A percentile compares a stretch with the other conserved stretches of the same genome.
These are phyloP conservation scores for Ochropacha duplaris DNA, from an alignment of 2,888 invertebrate genomes.

Conservation along the genomic window DNA sequence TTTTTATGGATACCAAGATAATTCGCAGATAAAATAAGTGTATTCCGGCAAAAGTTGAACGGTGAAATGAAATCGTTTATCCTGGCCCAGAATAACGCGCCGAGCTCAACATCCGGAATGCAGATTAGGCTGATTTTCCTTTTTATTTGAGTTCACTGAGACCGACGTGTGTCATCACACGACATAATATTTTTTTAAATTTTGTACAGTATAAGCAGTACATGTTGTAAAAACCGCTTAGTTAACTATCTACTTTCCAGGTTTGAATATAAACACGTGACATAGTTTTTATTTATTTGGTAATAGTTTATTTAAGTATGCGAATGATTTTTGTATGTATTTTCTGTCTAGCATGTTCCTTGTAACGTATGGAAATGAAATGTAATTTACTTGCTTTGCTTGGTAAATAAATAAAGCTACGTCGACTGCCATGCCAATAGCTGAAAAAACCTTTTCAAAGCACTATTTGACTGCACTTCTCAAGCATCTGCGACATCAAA, in stretches of 20 bases:
- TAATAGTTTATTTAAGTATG: too few species aligned
- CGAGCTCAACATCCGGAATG: conserved; percentile 41
- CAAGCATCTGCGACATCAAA: conserved; percentile 7
- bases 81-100: conserved; percentile 48
- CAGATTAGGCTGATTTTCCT: conserved; percentile 40
- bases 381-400: not conserved
- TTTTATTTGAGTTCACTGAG: conserved; percentile 18
- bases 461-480: not conserved
- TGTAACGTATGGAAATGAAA: not conserved
- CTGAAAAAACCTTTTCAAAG: not conserved
- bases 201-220: too few species aligned
- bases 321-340: too few species aligned
- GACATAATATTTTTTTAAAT: too few species aligned
- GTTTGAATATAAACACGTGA: too few species aligned
- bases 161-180: conserved; percentile 18
- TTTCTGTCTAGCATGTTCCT: too few species aligned
- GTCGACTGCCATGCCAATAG: not conserved
- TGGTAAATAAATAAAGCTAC: not conserved
- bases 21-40: conserved; percentile 33
- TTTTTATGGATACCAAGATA: conserved; percentile 16
- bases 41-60: conserved; percentile 28
- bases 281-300: too few species aligned
- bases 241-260: too few species aligned
- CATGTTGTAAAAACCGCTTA: not conserved
- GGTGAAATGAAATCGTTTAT: conserved; percentile 57